Percentiles rank a stretch among this genome's conserved stretches.
phyloP scores from a whole-genome alignment of 1,140 invertebrate species.

The Globodera rostochiensis region DNA sequence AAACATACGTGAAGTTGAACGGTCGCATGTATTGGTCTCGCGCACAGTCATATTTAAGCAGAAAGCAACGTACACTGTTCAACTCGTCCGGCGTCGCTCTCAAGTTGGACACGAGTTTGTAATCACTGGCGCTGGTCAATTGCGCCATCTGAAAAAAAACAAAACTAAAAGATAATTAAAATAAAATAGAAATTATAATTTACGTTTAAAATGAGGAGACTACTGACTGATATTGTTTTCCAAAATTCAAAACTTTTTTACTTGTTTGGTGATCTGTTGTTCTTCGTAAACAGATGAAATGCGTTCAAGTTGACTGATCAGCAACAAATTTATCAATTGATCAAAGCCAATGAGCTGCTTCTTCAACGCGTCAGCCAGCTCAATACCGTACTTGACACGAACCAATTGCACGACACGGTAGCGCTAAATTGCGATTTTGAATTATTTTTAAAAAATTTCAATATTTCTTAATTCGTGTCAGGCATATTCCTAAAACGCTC shows the following conservation, averaged over 20 bases:
- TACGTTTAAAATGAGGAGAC: background rate
- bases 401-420: constrained; percentile 9
- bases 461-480: too few species aligned
- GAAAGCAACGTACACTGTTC: background rate
- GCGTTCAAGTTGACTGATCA: background rate
- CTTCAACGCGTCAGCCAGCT: background rate
- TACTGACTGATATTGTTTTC: too few species aligned
- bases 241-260: background rate
- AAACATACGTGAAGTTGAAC: background rate
- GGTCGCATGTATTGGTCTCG: background rate
- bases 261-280: background rate
- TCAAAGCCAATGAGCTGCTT: background rate
- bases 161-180: too few species aligned
- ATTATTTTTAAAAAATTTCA: background rate
- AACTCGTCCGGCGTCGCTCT: background rate
- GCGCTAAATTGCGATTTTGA: background rate
- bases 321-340: background rate
- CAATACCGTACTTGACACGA: constrained; percentile 3
- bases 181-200: background rate
- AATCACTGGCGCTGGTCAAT: background rate
- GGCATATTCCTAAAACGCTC: too few species aligned
- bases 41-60: constrained; percentile 24
- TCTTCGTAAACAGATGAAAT: background rate
- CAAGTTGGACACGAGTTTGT: background rate
- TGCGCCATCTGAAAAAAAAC: background rate